phyloP scores from a whole-genome alignment of 2,888 invertebrate genomes.

The Cantharis rufa region DNA sequence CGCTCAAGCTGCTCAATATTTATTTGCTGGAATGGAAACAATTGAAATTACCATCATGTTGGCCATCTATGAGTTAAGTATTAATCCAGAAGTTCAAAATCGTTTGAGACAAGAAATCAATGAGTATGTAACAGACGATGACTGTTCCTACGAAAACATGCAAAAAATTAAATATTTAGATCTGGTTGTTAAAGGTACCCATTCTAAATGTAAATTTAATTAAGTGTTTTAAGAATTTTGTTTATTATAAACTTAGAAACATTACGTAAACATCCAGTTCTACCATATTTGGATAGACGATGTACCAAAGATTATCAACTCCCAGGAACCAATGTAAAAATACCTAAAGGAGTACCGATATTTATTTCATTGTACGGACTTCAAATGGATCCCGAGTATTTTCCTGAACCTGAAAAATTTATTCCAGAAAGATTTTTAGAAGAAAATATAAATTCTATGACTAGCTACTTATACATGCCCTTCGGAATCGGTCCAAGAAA shows the following conservation, averaged over 20 bases:
- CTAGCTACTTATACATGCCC: constrained; percentile 34
- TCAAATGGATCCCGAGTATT: constrained; percentile 50
- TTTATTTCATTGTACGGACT: constrained; percentile 47
- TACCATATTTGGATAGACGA: constrained; percentile 44
- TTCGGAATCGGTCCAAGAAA: constrained; percentile 38
- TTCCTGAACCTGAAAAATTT: constrained; percentile 50
- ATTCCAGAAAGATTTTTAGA: constrained; percentile 51
- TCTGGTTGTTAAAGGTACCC: constrained; percentile 55
- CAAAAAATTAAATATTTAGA: constrained; percentile 59
- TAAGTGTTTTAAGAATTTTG: not conserved
- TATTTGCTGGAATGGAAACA: constrained; percentile 60
- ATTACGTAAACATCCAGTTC: constrained; percentile 53
- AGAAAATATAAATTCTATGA: constrained; percentile 34
- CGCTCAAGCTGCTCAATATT: constrained; percentile 57
- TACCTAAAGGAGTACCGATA: constrained; percentile 49
- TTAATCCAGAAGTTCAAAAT: constrained; percentile 55
- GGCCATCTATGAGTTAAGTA: constrained; percentile 55
- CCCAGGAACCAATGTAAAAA: constrained; percentile 38
- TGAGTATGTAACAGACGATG: constrained; percentile 43
- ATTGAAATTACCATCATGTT: constrained; percentile 57
- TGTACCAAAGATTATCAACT: constrained; percentile 44
- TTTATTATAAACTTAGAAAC: constrained; percentile 48
- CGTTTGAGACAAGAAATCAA: constrained; percentile 56
- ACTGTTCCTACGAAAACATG: constrained; percentile 54
- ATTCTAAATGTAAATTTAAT: constrained; percentile 21